These are phyloP conservation scores for Epinephelus malabaricus DNA, from an alignment of 2,797 vertebrate species.

Conservation along the genomic window DNA sequence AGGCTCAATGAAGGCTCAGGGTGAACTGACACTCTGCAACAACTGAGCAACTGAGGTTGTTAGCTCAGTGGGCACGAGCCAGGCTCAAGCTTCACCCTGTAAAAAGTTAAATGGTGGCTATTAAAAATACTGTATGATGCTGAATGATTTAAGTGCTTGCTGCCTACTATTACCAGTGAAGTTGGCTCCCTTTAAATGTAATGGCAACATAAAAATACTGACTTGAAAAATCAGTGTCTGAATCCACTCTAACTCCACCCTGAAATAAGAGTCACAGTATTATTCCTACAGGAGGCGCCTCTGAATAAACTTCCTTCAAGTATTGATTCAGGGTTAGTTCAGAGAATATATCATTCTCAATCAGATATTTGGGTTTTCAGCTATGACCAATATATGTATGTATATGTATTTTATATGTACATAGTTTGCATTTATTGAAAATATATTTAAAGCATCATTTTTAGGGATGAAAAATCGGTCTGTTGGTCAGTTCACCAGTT, in stretches of 20 bases:
- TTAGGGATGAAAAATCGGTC: no score
- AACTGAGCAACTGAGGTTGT: slow-evolving; percentile 66
- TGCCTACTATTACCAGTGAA: slow-evolving; percentile 15
- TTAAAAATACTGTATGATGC: slow-evolving; percentile 45
- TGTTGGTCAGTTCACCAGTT: not conserved
- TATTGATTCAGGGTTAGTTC: not conserved
- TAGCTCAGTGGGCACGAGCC: slow-evolving; percentile 36
- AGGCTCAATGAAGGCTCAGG: slow-evolving; percentile 75
- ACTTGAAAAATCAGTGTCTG: not conserved
- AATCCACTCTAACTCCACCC: not conserved
- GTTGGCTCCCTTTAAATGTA: slow-evolving; percentile 16
- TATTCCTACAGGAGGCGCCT: not conserved
- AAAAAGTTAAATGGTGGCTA: slow-evolving; percentile 38
- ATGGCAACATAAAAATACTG: slow-evolving; percentile 5
- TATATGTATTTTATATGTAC: no score
- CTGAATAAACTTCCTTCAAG: not conserved
- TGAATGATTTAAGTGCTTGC: slow-evolving; percentile 36
- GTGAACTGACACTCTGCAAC: slow-evolving; percentile 73
- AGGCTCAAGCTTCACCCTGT: slow-evolving; percentile 34
- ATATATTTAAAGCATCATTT: no score
- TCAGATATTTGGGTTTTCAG: slow-evolving; percentile 1
- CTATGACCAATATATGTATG: not conserved
- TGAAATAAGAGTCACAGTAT: not conserved
- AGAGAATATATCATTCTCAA: not conserved
- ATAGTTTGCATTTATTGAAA: no score